These are phyloP conservation scores for Heliornis fulica DNA, from an alignment of 2,113 vertebrate genomes.

Conservation along the genomic window DNA sequence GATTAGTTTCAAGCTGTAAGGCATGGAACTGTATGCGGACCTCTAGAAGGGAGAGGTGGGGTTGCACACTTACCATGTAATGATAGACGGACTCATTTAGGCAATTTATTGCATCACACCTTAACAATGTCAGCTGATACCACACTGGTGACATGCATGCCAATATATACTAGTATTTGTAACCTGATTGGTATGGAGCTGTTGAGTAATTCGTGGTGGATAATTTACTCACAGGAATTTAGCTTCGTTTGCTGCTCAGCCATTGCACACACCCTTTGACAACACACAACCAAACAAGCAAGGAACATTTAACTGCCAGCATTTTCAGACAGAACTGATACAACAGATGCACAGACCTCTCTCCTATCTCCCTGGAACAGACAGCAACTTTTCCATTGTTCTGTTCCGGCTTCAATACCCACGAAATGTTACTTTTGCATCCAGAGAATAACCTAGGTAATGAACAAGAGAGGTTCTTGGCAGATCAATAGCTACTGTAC, in stretches of 20 bases:
- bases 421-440: background rate
- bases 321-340: background rate
- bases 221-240: background rate
- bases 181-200: background rate
- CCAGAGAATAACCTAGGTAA: background rate
- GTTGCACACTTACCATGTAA: background rate
- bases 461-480: background rate
- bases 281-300: background rate
- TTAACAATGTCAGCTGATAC: background rate
- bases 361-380: background rate
- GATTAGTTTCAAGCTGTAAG: background rate
- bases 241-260: background rate
- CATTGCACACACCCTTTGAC: background rate
- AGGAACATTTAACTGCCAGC: background rate
- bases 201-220: background rate
- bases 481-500: background rate
- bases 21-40: background rate
- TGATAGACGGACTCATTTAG: fast-evolving
- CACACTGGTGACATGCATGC: background rate
- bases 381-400: background rate
- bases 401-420: background rate
- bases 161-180: background rate
- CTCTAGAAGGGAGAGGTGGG: background rate
- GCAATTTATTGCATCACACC: background rate
- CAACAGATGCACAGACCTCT: background rate